These are phyloP conservation scores for Pachyseris speciosa DNA, from an alignment of 64 coral and sea anemone genomes.

Conservation along the genomic window DNA sequence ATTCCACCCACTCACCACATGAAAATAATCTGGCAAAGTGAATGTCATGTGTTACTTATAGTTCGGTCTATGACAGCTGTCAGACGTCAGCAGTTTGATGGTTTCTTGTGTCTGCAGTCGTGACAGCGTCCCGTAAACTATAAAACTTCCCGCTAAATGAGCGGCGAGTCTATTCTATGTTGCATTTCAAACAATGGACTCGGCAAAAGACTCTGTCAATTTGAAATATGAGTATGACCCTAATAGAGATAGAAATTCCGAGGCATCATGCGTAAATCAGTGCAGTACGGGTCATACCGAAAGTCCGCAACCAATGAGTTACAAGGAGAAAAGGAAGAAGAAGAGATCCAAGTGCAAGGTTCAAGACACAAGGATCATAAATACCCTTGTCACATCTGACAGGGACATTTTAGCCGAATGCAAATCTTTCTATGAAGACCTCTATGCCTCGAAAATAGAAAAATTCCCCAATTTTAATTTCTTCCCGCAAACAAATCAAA, in stretches of 20 bases:
- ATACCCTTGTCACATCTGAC: too few species aligned
- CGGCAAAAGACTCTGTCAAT: conserved; percentile 29
- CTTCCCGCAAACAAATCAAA: too few species aligned
- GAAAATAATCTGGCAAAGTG: conserved; percentile 32
- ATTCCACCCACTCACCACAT: conserved; percentile 32
- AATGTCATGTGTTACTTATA: conserved; percentile 19
- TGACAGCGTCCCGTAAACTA: conserved; percentile 31
- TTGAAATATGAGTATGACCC: conserved; percentile 45
- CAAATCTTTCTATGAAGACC: too few species aligned
- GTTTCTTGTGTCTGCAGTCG: conserved; percentile 31
- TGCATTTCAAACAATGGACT: conserved; percentile 31
- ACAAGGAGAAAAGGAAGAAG: conserved; percentile 43
- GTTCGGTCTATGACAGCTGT: conserved; percentile 16
- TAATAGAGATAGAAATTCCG: conserved; percentile 43
- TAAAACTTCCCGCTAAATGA: conserved; percentile 40
- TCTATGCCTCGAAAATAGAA: too few species aligned
- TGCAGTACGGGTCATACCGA: conserved; percentile 40
- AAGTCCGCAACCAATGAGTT: conserved; percentile 35
- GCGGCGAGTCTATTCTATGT: conserved; percentile 28
- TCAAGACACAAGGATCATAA: conserved; percentile 19
- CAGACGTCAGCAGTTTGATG: conserved; percentile 23
- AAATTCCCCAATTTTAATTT: too few species aligned
- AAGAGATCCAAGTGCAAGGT: neutral
- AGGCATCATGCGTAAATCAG: conserved; percentile 8
- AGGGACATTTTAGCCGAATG: too few species aligned